Evolutionary conservation across 1,140 invertebrate species (phyloP).

Genomic region (Sesamia nonagrioides): DNA sequence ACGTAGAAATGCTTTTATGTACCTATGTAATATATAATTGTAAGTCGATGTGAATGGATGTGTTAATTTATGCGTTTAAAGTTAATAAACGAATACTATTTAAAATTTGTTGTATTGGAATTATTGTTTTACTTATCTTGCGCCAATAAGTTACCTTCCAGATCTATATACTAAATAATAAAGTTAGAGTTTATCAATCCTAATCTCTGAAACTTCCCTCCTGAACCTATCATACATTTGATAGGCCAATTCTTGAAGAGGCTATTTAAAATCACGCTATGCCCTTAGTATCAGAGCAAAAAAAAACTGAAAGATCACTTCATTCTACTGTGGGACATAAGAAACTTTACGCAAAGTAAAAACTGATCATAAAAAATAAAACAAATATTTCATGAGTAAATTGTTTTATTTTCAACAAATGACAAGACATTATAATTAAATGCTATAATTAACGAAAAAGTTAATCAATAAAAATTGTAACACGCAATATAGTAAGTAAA

Average conservation of each 20-base stretch:
- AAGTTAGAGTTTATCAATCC: too few relatives aligned
- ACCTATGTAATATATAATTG: conserved; percentile 10
- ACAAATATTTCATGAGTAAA: not conserved
- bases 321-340: too few relatives aligned
- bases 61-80: conserved; percentile 20
- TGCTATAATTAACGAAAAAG: conserved; percentile 33
- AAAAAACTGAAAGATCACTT: too few relatives aligned
- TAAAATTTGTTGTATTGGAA: not conserved
- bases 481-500: not conserved
- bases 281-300: too few relatives aligned
- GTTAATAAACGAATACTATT: not conserved
- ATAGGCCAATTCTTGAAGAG: too few relatives aligned
- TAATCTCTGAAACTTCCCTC: too few relatives aligned
- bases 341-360: too few relatives aligned
- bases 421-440: conserved; percentile 23
- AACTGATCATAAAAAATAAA: not conserved
- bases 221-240: too few relatives aligned
- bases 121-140: not conserved
- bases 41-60: conserved; percentile 19
- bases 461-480: conserved; percentile 12
- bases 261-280: too few relatives aligned
- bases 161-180: too few relatives aligned
- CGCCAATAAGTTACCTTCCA: too few relatives aligned
- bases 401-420: conserved; percentile 19
- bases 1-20: not conserved